Evolutionary conservation across 2,113 vertebrate species (phyloP), one percentile per base, ranked within the genome.

Genomic region (Ginglymostoma cirratum): DNA sequence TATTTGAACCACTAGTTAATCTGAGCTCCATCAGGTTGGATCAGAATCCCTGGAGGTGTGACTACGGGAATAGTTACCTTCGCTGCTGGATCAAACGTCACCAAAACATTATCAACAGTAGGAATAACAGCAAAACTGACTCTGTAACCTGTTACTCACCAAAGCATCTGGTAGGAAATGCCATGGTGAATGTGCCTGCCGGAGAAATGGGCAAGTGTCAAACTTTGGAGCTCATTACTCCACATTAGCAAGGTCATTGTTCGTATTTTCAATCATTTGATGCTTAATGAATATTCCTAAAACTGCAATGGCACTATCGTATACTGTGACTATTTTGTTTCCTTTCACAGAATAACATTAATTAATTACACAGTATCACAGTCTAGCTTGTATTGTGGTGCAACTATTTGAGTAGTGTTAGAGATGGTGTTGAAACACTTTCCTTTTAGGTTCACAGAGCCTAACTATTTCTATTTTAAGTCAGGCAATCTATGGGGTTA

Each of bases 11-110:
- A 24, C 23, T 69, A 30, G 38, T 45, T 69, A 76, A 78, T 27
- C 69, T 95, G 42, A 78, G 2, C 27, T 78, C 94, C 30, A 52
- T 95, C 38, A 67, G 38, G 8, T 76, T 95, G 24, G 12, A 95
- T 3, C 42, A 27, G 5, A 95, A 95, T 45, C 70, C 94, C n/a
- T 95, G 94, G 94, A 72, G 42, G 42, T 95, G 94, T 38, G 94
- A 95, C 94, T 95, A 42, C 34, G 52, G 42, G 48, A 76, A 48
- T 70, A 95, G 23, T 67, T 95, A 95, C 30, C 65, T 95, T 21
- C 94, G 69, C 42, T 48, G 48, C 45, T 95, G 94, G 94, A 30
- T 95, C 12, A 70, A 34, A 48, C 15, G 27, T 45, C 65, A 95
- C 42, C 2, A 10, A 52, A 38, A 55, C 23, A 27, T 14, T 45